Conservation (phyloP, 1,140 invertebrate genomes). For the Paralvinella palmiformis region DNA sequence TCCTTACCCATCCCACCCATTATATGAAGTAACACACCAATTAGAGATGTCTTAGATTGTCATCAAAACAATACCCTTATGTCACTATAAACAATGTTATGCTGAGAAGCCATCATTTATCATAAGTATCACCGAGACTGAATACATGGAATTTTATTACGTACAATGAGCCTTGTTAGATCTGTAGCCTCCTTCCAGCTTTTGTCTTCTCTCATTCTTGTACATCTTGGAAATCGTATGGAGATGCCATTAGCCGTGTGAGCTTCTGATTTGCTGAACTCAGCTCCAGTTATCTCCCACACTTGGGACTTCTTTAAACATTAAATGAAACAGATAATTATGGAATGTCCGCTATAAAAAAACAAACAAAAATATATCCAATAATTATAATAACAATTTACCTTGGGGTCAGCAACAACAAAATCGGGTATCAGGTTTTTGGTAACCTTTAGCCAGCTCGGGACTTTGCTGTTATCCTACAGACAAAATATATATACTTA, state of each 20-base stretch:
- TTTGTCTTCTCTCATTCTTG: conserved; percentile 76
- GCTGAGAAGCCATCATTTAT: neutral
- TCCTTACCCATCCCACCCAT: neutral
- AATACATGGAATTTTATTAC: neutral
- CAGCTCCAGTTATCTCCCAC: conserved; percentile 90
- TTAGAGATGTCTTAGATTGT: neutral
- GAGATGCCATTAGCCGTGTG: conserved; percentile 89
- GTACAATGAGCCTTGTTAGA: conserved; percentile 59
- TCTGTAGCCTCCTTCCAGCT: conserved; percentile 75
- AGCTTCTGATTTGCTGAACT: conserved; percentile 78
- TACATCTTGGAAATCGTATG: conserved; percentile 84
- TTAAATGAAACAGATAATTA: neutral
- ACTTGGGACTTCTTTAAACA: conserved; percentile 64
- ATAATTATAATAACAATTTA: conserved; percentile 30
- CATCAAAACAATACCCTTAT: neutral
- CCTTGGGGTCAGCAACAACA: conserved; percentile 73
- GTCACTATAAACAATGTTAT: neutral
- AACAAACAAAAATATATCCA: too few species aligned
- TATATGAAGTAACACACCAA: neutral
- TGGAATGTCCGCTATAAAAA: neutral
- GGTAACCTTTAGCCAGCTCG: conserved; percentile 74
- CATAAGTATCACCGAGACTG: neutral
- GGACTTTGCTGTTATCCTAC: conserved; percentile 61
- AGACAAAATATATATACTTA: neutral
- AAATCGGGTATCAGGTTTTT: conserved; percentile 84